phyloP scores from a whole-genome alignment of 2,797 vertebrate genomes.

The Falco cherrug region DNA sequence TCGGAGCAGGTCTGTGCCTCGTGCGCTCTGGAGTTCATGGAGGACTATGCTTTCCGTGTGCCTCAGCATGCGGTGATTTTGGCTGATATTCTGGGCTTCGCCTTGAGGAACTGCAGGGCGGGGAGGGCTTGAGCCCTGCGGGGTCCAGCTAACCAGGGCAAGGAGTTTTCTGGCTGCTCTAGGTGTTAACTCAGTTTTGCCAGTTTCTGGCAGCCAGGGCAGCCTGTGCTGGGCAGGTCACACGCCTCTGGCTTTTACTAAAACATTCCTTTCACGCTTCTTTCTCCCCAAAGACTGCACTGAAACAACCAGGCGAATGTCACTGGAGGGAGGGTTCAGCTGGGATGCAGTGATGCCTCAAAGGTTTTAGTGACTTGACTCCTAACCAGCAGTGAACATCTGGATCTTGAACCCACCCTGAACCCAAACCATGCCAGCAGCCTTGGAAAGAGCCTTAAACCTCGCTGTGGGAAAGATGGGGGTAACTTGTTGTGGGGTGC shows the following conservation, averaged over 20 bases:
- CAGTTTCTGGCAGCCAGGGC: not conserved
- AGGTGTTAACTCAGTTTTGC: accelerated
- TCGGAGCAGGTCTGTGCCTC: not conserved
- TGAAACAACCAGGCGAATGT: accelerated
- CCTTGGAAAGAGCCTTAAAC: not conserved
- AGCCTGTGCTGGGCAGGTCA: not conserved
- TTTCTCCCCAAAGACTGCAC: not conserved
- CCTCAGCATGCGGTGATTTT: not conserved
- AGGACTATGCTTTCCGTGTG: accelerated
- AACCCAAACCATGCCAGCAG: not conserved
- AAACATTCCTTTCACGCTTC: not conserved
- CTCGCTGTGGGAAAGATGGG: accelerated
- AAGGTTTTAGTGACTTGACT: not conserved
- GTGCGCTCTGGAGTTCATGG: not conserved
- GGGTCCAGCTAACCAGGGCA: not conserved
- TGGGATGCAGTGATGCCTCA: accelerated
- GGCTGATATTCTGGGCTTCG: not conserved
- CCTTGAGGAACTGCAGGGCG: not conserved
- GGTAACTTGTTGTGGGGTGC: accelerated
- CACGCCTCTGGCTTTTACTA: not conserved
- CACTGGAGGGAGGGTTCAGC: not conserved
- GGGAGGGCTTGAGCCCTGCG: not conserved
- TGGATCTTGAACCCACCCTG: not conserved
- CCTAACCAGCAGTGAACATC: not conserved
- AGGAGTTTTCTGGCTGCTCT: not conserved